Evolutionary conservation across 2,113 vertebrate genomes (phyloP), one percentile per base, ranked within the genome.

Genomic region (Puntigrus tetrazona): DNA sequence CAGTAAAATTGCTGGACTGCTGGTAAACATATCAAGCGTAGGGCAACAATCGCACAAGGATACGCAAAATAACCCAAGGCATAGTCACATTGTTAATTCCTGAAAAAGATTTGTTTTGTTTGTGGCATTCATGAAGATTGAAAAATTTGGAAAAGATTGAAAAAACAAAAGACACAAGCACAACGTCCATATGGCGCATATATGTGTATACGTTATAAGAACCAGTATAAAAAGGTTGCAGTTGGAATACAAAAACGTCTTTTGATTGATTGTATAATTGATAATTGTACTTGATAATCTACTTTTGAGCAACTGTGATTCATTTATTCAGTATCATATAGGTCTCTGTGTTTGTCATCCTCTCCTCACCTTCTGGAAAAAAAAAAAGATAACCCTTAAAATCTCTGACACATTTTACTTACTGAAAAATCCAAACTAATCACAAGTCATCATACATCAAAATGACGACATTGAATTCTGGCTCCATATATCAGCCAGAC

Each of bases 361-460:
- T 45, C 38, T 27, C 69, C 22, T 45, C 38, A 14, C 36, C 69
- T 43, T 73, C n/a, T 45, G 38, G 13, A 16, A 45, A 14, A 43
- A 70, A 25, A 72, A 14, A 43, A 11, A 43, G 0, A 38, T n/a
- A n/a, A 25, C 9, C 2, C 5, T 45, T 2, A 70, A 70, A 10
- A 70, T 22, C 67, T 70, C 67, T 70, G 67, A 70, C 1, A 27
- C 70, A 45, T 73, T 43, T 73, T 11, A 25, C 38, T 25, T 27
- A 45, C 38, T 43, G 38, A 73, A 73, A 38, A 57, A 78, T 78
- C 52, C 36, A 78, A 78, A 36, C 29, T 31, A 77, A 59, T 59
- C 76, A 61, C 22, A 34, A 76, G 57, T 31, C 57, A 76, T 63
- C 55, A 77, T 85, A 86, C 87, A 55, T 52, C 76, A 61, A 20